Base-by-base conservation (phyloP, 2,797 vertebrate genomes). In the Pristis pectinata region DNA sequence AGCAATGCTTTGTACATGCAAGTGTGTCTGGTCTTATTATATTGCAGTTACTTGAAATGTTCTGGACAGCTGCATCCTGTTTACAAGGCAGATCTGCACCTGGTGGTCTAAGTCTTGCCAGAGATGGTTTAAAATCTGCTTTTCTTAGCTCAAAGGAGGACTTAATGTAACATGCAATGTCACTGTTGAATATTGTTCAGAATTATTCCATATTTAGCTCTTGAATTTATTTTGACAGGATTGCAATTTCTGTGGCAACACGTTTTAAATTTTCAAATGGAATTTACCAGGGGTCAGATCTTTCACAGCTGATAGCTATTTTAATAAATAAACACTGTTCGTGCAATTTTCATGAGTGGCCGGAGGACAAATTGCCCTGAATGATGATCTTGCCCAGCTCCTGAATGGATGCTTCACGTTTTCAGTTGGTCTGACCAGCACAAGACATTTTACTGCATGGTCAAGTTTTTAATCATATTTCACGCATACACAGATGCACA, bases 51-150 rank as follows among this genome's bases (percentile, higher is more conserved):
- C 8, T 0, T 0, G 95, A 95, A 64, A 95, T 95, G 30, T 93
- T 4, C 3, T 0, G 37, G 95, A 96, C 96, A 96, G 96, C 96
- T 96, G 95, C 41, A 95, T 95, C 96, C 96, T 95, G 95, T 95
- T 96, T 95, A 94, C 94, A n/a, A 49, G 17, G 77, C 95, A 74
- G 0, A 10, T 24, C 95, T 94, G 79, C 95, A 95, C 95, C 95
- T 95, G 95, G 53, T 56, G 19, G 0, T 93, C 41, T 13, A 94
- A 0, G 24, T 95, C 95, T 80, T 94, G 92, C 92, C 92, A 94
- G 92, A 53, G 70, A 94, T 94, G 67, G 27, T 94, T 74, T 11
- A 94, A 74, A 94, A 94, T 74, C 41, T 27, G 44, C 92, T 34
- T 70, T 94, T 94, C 70, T 72, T 76, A 94, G 44, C 92, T 94